Conservation (phyloP, 2,113 vertebrate species). For the Odontesthes bonariensis region DNA sequence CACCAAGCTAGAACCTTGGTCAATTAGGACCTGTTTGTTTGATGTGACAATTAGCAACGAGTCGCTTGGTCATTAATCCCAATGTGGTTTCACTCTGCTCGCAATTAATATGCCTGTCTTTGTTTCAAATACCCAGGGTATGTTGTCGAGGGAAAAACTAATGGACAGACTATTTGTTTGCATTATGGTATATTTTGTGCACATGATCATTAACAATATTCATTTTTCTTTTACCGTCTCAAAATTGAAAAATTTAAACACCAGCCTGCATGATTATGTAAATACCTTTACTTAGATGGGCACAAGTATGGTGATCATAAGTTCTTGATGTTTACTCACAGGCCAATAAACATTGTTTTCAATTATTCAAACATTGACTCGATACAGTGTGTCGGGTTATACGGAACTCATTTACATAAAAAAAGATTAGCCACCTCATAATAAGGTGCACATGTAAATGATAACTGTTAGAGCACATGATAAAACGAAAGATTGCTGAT, state of each 20-base stretch:
- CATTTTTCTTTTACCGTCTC: not conserved
- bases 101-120: slow-evolving; percentile 37
- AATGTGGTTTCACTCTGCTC: slow-evolving; percentile 47
- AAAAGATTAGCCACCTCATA: slow-evolving; percentile 24
- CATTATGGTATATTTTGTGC: not conserved
- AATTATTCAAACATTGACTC: slow-evolving; percentile 34
- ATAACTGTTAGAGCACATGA: slow-evolving; percentile 50
- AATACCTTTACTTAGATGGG: slow-evolving; percentile 2
- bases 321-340: slow-evolving; percentile 10
- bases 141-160: not conserved
- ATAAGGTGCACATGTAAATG: slow-evolving; percentile 62
- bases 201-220: not conserved
- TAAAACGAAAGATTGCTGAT: slow-evolving; percentile 52
- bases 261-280: not conserved
- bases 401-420: slow-evolving; percentile 67
- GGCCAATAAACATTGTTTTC: slow-evolving; percentile 27
- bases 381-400: slow-evolving; percentile 23
- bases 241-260: not conserved
- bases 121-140: slow-evolving; percentile 32
- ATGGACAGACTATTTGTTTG: not conserved
- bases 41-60: slow-evolving; percentile 81
- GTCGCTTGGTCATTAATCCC: slow-evolving; percentile 67
- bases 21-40: slow-evolving; percentile 83
- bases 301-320: not conserved
- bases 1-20: slow-evolving; percentile 70